phyloP scores from a whole-genome alignment of 2,113 vertebrate genomes.

The Promerops cafer region DNA sequence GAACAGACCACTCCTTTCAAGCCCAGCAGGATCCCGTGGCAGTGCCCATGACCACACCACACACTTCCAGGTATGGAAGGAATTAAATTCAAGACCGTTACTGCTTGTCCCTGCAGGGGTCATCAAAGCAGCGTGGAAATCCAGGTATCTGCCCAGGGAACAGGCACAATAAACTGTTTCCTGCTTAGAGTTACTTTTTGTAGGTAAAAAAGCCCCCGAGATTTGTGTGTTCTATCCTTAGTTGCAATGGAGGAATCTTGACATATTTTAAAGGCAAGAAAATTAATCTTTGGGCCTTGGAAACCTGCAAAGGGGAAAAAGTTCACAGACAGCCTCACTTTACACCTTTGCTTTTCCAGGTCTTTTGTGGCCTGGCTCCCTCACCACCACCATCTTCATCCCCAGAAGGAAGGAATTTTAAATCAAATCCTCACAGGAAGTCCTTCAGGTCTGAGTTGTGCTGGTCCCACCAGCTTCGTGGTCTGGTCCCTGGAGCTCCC shows the following conservation, averaged over 20 bases:
- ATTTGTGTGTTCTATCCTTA: background rate
- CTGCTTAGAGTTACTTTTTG: background rate
- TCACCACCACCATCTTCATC: background rate
- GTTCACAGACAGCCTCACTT: background rate
- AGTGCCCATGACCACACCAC: background rate
- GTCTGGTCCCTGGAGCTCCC: background rate
- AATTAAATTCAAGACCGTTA: background rate
- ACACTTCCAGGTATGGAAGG: background rate
- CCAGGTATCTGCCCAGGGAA: background rate
- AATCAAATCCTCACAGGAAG: background rate
- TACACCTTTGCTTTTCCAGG: background rate
- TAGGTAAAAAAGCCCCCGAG: background rate
- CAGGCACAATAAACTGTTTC: background rate
- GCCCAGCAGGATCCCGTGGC: background rate
- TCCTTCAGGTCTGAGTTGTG: background rate
- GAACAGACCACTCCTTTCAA: background rate
- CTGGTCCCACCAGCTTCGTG: background rate
- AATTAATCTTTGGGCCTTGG: background rate
- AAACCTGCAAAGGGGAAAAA: background rate
- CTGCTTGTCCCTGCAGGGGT: slow-evolving; percentile 44
- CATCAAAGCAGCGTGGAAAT: background rate
- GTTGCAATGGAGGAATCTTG: background rate
- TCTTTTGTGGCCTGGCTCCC: background rate
- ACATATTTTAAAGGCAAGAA: background rate
- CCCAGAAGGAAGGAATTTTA: background rate